Evolutionary conservation across 2,888 invertebrate species (phyloP).

Genomic region (Eilema depressum): DNA sequence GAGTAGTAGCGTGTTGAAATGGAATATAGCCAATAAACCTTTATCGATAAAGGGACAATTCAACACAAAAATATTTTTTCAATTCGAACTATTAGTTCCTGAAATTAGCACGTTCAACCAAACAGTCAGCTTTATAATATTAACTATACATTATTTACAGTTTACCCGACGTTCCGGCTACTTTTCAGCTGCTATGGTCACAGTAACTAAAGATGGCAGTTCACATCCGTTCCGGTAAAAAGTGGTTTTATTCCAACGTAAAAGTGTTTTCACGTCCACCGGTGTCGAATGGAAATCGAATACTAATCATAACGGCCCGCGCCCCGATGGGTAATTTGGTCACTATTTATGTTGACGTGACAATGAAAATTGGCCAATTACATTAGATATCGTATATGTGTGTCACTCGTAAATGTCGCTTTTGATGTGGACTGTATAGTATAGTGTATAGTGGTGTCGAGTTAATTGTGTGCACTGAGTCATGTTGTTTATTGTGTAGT

Average conservation of each 20-base stretch:
- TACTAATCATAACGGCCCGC: constrained; percentile 57
- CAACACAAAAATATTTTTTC: too few relatives aligned
- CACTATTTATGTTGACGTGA: constrained; percentile 59
- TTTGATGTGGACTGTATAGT: constrained; percentile 30
- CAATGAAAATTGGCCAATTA: constrained; percentile 59
- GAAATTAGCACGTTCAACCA: too few relatives aligned
- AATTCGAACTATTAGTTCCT: too few relatives aligned
- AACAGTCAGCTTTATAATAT: too few relatives aligned
- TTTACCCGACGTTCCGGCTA: too few relatives aligned
- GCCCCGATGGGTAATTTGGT: constrained; percentile 43
- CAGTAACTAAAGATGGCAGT: too few relatives aligned
- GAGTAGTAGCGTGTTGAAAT: too few relatives aligned
- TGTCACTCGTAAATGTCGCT: constrained; percentile 28
- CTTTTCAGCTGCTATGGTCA: too few relatives aligned
- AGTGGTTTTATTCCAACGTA: constrained; percentile 43
- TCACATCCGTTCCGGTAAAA: too few relatives aligned
- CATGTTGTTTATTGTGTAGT: constrained; percentile 10
- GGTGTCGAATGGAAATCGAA: constrained; percentile 55
- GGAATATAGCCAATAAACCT: too few relatives aligned
- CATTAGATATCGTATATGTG: constrained; percentile 45
- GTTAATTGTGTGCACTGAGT: constrained; percentile 31
- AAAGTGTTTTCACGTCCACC: constrained; percentile 51
- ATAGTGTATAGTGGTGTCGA: constrained; percentile 33
- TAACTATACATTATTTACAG: too few relatives aligned
- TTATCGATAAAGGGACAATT: too few relatives aligned